Evolutionary conservation across 2,888 invertebrate species (phyloP).

Genomic region (Dendrolimus pini): DNA sequence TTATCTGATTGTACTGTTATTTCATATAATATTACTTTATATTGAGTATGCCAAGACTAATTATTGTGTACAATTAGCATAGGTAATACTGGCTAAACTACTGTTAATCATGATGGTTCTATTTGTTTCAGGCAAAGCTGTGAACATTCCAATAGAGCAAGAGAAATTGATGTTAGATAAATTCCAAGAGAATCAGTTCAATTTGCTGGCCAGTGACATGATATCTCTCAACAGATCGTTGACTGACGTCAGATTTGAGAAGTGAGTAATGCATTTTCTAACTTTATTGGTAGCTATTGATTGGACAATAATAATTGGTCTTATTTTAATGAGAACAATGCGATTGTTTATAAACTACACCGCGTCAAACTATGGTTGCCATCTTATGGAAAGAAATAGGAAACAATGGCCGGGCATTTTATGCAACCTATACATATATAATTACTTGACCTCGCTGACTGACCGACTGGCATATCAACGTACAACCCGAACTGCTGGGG

Average conservation of each 20-base stretch:
- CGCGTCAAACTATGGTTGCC: background rate
- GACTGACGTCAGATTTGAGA: conserved; percentile 93
- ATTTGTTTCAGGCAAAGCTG: conserved; percentile 80
- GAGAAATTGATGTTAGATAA: conserved; percentile 94
- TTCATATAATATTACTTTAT: too few relatives aligned
- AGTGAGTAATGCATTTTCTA: conserved; percentile 76
- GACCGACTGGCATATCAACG: too few relatives aligned
- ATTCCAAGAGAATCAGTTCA: conserved; percentile 99
- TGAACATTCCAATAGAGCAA: conserved; percentile 90
- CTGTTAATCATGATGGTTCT: too few relatives aligned
- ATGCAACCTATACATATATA: too few relatives aligned
- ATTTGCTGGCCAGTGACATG: conserved; percentile 97
- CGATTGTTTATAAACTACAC: background rate
- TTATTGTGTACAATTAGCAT: too few relatives aligned
- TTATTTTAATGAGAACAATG: background rate
- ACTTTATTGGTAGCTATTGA: background rate
- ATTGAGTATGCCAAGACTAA: too few relatives aligned
- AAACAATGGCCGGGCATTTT: too few relatives aligned
- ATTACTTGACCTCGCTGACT: too few relatives aligned
- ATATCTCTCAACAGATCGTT: conserved; percentile 97
- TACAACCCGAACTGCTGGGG: too few relatives aligned
- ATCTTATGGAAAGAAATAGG: too few relatives aligned
- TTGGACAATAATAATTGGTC: background rate
- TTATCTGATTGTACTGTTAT: too few relatives aligned
- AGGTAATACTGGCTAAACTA: too few relatives aligned